Evolutionary conservation across 2,888 invertebrate species (phyloP), one percentile per base, ranked within the genome.

Genomic region (Diarsia brunnea): DNA sequence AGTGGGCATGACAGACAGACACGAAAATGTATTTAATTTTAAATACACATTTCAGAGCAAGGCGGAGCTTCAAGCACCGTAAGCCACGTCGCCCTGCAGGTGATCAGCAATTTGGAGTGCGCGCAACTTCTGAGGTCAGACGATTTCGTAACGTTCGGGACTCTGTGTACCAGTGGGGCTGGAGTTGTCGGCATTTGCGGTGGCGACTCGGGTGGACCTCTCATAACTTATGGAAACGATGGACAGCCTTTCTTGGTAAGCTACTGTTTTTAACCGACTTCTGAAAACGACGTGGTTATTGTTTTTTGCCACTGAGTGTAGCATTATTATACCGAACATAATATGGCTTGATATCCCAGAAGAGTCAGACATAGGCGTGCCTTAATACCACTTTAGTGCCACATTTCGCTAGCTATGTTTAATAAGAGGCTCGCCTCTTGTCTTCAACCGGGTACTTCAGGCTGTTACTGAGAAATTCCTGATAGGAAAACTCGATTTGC

Each of bases 171-270:
- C 51, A 91, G 77, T 82, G 93, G 93, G 5, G 84, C 82, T 1
- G 92, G 92, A 0, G 89, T 89, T 8, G 90, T 92, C 5, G 93
- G 93, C 72, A 85, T 92, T 82, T 93, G 93, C 77, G 82, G 89
- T 3, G 94, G 94, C 0, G 93, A 94, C 89, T 93, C 93, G 7
- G 94, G 94, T 0, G 93, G 93, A 0, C 93, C 93, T 0, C 67
- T 72, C 1, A 67, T 31, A 7, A n/a, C 53, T 16, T 49, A 66
- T 43, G 67, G 55, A 45, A 47, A 38, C 27, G 31, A 65, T n/a
- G 67, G 72, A 31, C 53, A 66, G 43, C 72, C 72, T 2, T 55
- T 67, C 31, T 67, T 72, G 68, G 72, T 72, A 19, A 72, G 66
- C 19, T n/a, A 31, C 14, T 24, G 8, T 16, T n/a, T 49, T 11